These are phyloP conservation scores for Diprion similis DNA, from an alignment of 1,140 invertebrate genomes.

Conservation along the genomic window DNA sequence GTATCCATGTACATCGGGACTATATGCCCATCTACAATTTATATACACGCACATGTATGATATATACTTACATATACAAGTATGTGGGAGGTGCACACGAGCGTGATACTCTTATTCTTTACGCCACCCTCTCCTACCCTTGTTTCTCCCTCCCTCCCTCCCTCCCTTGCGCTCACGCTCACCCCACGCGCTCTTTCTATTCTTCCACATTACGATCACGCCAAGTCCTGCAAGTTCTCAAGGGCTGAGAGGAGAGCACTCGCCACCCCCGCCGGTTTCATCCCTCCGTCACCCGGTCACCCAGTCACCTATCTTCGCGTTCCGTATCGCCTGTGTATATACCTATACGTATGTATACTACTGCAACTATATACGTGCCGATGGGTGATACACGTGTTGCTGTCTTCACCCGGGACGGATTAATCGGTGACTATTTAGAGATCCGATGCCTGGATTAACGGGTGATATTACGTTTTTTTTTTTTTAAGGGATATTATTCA, in stretches of 20 bases:
- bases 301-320: slow-evolving; percentile 8
- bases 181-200: slow-evolving; percentile 1
- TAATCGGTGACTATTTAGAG: no score
- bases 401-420: no score
- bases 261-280: slow-evolving; percentile 20
- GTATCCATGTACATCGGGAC: not conserved
- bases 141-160: slow-evolving; percentile 11
- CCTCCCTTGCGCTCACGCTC: not conserved
- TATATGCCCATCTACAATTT: not conserved
- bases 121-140: slow-evolving; percentile 32
- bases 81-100: slow-evolving; percentile 45
- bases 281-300: slow-evolving; percentile 23
- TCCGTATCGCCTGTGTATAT: no score
- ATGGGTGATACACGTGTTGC: no score
- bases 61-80: no score
- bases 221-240: slow-evolving; percentile 16
- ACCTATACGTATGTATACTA: no score
- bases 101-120: slow-evolving; percentile 48
- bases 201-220: slow-evolving; percentile 21
- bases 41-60: not conserved
- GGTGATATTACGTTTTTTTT: no score
- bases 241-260: slow-evolving; percentile 8
- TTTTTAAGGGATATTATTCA: no score
- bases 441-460: no score
- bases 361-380: no score